These are phyloP conservation scores for Pelodytes ibericus DNA, from an alignment of 2,797 vertebrate species.

Conservation along the genomic window DNA sequence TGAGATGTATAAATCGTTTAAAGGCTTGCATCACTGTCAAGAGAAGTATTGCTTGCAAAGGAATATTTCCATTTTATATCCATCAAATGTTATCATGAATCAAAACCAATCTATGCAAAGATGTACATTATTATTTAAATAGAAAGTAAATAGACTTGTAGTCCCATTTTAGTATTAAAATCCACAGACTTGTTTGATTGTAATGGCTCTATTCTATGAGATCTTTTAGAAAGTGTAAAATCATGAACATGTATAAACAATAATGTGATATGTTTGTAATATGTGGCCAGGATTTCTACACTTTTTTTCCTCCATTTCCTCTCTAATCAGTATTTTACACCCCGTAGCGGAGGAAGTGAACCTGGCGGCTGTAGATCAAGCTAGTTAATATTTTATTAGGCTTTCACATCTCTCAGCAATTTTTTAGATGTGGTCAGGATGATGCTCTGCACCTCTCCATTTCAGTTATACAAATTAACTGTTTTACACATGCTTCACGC, in stretches of 20 bases:
- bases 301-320: background rate
- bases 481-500: background rate
- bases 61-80: background rate
- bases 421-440: background rate
- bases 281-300: background rate
- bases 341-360: background rate
- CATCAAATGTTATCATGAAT: too few relatives aligned
- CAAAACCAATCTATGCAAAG: too few relatives aligned
- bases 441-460: background rate
- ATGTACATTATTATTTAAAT: too few relatives aligned
- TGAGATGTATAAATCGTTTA: background rate
- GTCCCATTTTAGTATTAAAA: too few relatives aligned
- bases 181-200: too few relatives aligned
- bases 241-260: too few relatives aligned
- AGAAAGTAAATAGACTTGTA: too few relatives aligned
- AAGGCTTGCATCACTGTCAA: background rate
- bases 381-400: constrained; percentile 24
- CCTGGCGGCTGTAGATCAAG: background rate
- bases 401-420: constrained; percentile 5
- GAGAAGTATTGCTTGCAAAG: background rate
- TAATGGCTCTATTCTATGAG: too few relatives aligned
- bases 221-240: too few relatives aligned
- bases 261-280: too few relatives aligned
- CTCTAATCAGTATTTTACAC: background rate
- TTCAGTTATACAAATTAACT: background rate